Percentiles rank a stretch among this genome's conserved stretches.
Conservation (phyloP, 2,888 invertebrate species). For the Melangyna quadrimaculata region DNA sequence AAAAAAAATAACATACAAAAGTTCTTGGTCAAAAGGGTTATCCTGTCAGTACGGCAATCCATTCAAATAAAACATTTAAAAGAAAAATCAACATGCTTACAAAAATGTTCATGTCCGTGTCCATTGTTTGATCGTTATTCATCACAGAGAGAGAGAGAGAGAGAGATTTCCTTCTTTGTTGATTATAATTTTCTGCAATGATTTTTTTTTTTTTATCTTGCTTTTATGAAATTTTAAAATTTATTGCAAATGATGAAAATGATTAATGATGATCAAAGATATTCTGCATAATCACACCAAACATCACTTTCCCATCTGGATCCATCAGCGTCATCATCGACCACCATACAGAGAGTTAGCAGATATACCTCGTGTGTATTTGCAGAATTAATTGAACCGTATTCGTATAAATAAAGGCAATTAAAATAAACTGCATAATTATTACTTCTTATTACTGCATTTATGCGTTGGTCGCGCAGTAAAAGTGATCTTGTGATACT, state of each 20-base stretch:
- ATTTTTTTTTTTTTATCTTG: too few species aligned
- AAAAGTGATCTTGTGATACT: slow-evolving; percentile 50
- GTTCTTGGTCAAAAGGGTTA: slow-evolving; percentile 44
- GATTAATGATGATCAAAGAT: slow-evolving; percentile 54
- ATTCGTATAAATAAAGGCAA: slow-evolving; percentile 67
- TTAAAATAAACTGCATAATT: slow-evolving; percentile 70
- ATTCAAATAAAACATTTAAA: background rate
- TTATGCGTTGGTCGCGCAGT: slow-evolving; percentile 5
- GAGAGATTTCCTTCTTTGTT: background rate
- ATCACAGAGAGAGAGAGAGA: slow-evolving; percentile 36
- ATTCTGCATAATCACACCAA: slow-evolving; percentile 42
- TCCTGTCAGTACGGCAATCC: slow-evolving; percentile 11
- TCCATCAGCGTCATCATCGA: slow-evolving; percentile 1
- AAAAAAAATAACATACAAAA: background rate
- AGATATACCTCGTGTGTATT: background rate
- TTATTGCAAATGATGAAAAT: slow-evolving; percentile 46
- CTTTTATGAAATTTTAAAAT: slow-evolving; percentile 1
- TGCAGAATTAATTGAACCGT: slow-evolving; percentile 60
- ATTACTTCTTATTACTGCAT: slow-evolving; percentile 40
- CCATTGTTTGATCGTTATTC: slow-evolving; percentile 23
- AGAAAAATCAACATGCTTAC: background rate
- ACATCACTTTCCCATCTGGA: slow-evolving; percentile 63
- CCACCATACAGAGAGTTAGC: background rate
- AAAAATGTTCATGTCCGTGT: background rate
- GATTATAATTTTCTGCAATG: background rate